Evolutionary conservation across 2,888 invertebrate genomes (phyloP), one percentile per base, ranked within the genome.

Genomic region (Metalampra italica): DNA sequence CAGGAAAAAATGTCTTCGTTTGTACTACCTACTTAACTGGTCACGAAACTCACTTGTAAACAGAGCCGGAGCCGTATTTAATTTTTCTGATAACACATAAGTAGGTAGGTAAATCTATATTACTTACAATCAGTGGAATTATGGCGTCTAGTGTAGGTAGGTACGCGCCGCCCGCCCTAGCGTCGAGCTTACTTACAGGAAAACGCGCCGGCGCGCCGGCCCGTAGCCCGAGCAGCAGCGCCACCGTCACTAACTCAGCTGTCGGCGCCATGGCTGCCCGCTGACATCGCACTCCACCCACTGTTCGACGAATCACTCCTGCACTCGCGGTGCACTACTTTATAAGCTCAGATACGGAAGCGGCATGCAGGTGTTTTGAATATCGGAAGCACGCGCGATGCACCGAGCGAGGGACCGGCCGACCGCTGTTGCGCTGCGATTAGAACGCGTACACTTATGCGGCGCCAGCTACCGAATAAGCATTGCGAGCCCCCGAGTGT

Each of bases 381-480:
- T 88, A 88, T 87, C 81, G 62, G 66, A 62, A 64, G 56, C 57
- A 68, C 74, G 69, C 71, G 61, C 73, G 74, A 74, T 79, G 78
- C 80, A 81, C 79, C 66, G 66, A 56, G 62, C 56, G 62, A 49
- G 63, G 56, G 59, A 63, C 58, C 63, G 68, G 58, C 52, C 62
- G 67, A 64, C 58, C 52, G 71, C 62, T 61, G 70, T 69, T 65
- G 62, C 65, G 67, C 59, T 68, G 67, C 79, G 79, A 82, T 86
- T 80, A 83, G 75, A 81, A 77, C 88, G 86, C 81, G 84, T 81
- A 83, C 82, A 81, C 85, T 83, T 82, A 82, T 81, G 84, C 81
- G 80, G 73, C 74, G 84, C 72, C 79, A 71, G 82, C 86, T 87
- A 87, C 88, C 74, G 88, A 88, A 85, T 83, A 85, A 85, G 76